Percentiles rank a stretch among this genome's conserved stretches.
These are phyloP conservation scores for Mesochorus sp. DNA, from an alignment of 2,888 invertebrate genomes.

Conservation along the genomic window DNA sequence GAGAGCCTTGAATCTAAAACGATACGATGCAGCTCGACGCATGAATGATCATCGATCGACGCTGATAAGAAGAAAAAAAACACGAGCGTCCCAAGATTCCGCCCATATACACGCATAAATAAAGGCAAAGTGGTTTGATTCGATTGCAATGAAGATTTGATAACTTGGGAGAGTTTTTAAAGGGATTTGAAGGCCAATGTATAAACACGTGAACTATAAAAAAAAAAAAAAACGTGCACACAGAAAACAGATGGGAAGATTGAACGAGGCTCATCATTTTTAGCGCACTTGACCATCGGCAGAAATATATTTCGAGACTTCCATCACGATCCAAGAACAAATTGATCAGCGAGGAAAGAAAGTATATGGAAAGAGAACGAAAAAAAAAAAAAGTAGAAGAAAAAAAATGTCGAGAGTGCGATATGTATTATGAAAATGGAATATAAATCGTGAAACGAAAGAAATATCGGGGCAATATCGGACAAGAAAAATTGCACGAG, in stretches of 20 bases:
- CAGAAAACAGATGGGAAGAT: too few species aligned
- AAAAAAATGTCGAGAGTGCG: neutral
- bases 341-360: constrained; percentile 12
- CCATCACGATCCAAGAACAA: constrained; percentile 21
- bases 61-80: neutral
- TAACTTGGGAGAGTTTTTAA: too few species aligned
- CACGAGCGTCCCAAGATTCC: neutral
- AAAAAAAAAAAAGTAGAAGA: too few species aligned
- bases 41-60: constrained; percentile 12
- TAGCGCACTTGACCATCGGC: neutral
- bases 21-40: neutral
- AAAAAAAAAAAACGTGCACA: too few species aligned
- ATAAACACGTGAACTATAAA: too few species aligned
- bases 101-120: neutral
- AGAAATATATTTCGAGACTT: neutral
- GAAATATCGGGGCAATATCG: neutral
- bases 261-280: neutral
- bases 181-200: too few species aligned
- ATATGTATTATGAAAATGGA: constrained; percentile 4
- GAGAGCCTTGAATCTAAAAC: constrained; percentile 12
- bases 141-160: neutral
- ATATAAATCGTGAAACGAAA: neutral
- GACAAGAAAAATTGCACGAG: constrained; percentile 8
- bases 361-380: too few species aligned
- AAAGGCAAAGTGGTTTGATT: neutral